Percentiles rank a stretch among this genome's conserved stretches.
Conservation (phyloP, 2,113 vertebrate genomes). For the Siphamia tubifer region DNA sequence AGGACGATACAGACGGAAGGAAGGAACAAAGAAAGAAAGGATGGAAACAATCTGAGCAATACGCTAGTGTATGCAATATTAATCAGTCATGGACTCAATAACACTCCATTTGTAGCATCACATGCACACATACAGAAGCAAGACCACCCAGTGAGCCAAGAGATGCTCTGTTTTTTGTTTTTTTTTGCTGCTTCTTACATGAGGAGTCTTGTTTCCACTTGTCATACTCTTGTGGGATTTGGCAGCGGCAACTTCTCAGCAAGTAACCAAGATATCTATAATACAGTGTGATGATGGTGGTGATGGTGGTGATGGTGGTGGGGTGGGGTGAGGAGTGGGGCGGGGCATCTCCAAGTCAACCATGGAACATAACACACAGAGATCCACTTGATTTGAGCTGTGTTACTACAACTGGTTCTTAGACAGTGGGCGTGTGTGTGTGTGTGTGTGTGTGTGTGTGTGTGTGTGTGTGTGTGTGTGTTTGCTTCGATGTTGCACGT, state of each 20-base stretch:
- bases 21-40: constrained; percentile 1
- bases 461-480: constrained; percentile 6
- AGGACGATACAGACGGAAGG: constrained; percentile 1
- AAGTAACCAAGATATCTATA: constrained; percentile 32
- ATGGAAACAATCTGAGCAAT: constrained; percentile 24
- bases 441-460: constrained; percentile 39
- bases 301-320: too few relatives aligned
- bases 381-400: constrained; percentile 31
- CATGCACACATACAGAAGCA: background rate
- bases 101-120: constrained; percentile 16
- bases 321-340: background rate
- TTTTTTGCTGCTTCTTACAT: constrained; percentile 3
- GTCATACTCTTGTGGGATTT: constrained; percentile 48
- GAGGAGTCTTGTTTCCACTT: constrained; percentile 28
- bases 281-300: constrained; percentile 9
- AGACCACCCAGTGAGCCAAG: constrained; percentile 22
- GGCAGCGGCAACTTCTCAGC: constrained; percentile 28
- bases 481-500: constrained; percentile 21
- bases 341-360: background rate
- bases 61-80: constrained; percentile 50
- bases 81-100: constrained; percentile 49
- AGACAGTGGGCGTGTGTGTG: constrained; percentile 4
- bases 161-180: constrained; percentile 6
- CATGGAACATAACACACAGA: constrained; percentile 14
- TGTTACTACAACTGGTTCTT: background rate